Conservation (phyloP, 2,888 invertebrate species). For the Tiliacea citrago region DNA sequence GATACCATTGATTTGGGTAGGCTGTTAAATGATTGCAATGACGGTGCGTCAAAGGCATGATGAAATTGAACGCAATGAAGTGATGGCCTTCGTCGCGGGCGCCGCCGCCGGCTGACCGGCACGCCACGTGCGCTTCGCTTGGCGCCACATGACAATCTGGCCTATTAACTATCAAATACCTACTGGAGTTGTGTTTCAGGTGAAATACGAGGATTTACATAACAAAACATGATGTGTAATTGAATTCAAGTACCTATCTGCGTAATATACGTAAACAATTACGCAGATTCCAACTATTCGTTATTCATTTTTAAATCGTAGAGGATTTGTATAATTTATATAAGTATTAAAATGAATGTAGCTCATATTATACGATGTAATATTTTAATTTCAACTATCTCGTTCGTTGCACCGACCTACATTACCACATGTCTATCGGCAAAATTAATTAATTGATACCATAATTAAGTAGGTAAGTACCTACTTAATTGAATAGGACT, state of each 20-base stretch:
- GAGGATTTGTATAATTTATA: neutral
- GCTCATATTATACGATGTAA: neutral
- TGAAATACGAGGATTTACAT: conserved; percentile 38
- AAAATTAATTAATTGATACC: conserved; percentile 33
- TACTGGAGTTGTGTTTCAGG: conserved; percentile 50
- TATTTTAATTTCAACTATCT: conserved; percentile 14
- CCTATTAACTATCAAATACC: conserved; percentile 60
- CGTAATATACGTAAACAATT: conserved; percentile 16
- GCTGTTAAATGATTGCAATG: conserved; percentile 46
- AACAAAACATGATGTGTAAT: conserved; percentile 38
- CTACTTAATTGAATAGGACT: conserved; percentile 14
- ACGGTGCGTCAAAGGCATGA: conserved; percentile 71
- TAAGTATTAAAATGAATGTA: neutral
- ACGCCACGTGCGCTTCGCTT: conserved; percentile 62
- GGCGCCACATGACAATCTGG: conserved; percentile 72
- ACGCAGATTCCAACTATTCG: conserved; percentile 3
- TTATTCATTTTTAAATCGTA: neutral
- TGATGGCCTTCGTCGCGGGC: conserved; percentile 78
- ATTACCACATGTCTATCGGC: conserved; percentile 24
- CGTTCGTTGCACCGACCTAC: conserved; percentile 26
- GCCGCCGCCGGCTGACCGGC: conserved; percentile 64
- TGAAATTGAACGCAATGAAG: conserved; percentile 77
- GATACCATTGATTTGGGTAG: conserved; percentile 56
- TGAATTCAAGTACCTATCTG: conserved; percentile 38
- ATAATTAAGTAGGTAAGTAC: conserved; percentile 12